Base-by-base conservation (phyloP, 2,797 vertebrate genomes). In the Lepilemur septentrionalis region DNA sequence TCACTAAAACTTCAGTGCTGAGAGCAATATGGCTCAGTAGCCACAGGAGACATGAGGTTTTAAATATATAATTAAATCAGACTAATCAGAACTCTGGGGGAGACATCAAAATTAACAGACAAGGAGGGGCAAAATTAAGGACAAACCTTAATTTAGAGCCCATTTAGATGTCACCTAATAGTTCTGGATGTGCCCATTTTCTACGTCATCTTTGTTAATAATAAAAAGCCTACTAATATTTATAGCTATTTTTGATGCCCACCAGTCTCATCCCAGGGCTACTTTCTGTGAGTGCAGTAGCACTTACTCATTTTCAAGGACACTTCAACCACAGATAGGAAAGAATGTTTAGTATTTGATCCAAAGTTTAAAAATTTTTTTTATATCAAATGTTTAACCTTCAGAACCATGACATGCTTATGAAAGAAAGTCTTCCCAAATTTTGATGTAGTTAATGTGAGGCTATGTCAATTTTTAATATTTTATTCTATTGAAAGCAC, bases 1-100 rank as follows among this genome's bases (percentile, higher is more conserved):
- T 81, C 35, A 82, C 63, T 97, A 20, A 91, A 96, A 83, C 69
- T 52, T 93, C 59, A 97, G 38, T 85, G 43, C 35, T 85, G 17
- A 80, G 46, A 93, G 18, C 73, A 95, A 15, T 46, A 22, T 38
- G 59, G 94, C 41, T 79, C 79, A 84, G 43, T 79, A 55, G 41
- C n/a, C 8, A 59, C 13, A 81, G n/a, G 5, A 57, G 18, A 69
- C 59, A 63, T 7, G n/a, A 48, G 23, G 46, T 90, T 76, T 88
- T 11, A n/a, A 78, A 76, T 85, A 7, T 18, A 12, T 52, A 17
- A 78, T 52, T 91, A 57, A 75, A 91, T 82, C 15, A 46, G 23
- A 85, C 28, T 86, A 48, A 46, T 88, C 46, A 80, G 32, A 93
- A 73, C 35, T 84, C n/a, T 46, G 20, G 67, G 8, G 14, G 35